Percentiles rank a stretch among this genome's conserved stretches.
These are phyloP conservation scores for Lycocerus yunnanus DNA, from an alignment of 2,888 invertebrate species.

Conservation along the genomic window DNA sequence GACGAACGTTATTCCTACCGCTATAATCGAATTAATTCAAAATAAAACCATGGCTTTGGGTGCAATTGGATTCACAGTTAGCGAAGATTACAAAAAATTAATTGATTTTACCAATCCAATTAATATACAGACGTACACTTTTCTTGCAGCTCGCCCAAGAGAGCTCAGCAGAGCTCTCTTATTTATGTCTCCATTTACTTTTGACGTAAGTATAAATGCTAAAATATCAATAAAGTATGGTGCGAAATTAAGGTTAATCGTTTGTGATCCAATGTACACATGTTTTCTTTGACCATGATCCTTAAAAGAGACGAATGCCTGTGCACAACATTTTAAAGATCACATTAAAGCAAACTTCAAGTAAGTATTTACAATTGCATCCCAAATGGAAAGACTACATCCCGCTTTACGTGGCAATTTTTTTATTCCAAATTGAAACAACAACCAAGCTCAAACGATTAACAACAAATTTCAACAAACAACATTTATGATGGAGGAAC, in stretches of 20 bases:
- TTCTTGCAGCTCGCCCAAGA: slow-evolving; percentile 77
- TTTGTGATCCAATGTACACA: too few species aligned
- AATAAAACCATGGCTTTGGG: slow-evolving; percentile 61
- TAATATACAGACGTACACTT: slow-evolving; percentile 78
- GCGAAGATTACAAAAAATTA: slow-evolving; percentile 56
- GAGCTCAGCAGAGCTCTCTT: slow-evolving; percentile 81
- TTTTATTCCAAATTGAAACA: too few species aligned
- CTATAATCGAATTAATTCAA: slow-evolving; percentile 58
- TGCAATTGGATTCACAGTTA: slow-evolving; percentile 65
- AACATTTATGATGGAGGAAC: neutral
- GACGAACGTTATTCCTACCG: slow-evolving; percentile 49
- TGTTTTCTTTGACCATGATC: too few species aligned
- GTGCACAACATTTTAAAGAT: too few species aligned
- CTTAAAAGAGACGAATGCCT: too few species aligned
- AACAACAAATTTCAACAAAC: too few species aligned
- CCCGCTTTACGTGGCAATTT: too few species aligned
- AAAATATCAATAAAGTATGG: too few species aligned
- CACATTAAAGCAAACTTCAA: too few species aligned
- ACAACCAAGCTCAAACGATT: neutral
- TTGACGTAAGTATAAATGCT: slow-evolving; percentile 68
- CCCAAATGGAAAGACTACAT: too few species aligned
- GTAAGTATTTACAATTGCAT: too few species aligned
- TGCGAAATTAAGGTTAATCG: too few species aligned
- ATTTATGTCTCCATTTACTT: slow-evolving; percentile 82
- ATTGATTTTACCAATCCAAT: slow-evolving; percentile 81